phyloP scores from a whole-genome alignment of 2,797 vertebrate genomes.

The Zalophus californianus region DNA sequence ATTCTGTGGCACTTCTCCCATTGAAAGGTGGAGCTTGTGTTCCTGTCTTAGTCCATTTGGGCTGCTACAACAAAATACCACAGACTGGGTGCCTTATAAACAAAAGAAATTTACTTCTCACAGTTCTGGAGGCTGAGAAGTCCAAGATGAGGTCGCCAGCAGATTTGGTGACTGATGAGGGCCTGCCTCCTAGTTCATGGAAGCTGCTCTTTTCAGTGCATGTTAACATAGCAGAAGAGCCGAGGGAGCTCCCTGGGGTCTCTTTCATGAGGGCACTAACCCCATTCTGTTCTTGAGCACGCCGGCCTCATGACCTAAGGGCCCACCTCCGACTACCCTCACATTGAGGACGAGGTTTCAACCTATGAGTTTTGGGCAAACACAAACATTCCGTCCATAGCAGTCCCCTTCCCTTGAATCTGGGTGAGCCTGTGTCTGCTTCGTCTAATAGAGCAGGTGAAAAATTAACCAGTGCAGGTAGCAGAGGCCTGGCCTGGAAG shows the following conservation, averaged over 20 bases:
- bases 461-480: not conserved
- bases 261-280: not conserved
- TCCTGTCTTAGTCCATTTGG: not conserved
- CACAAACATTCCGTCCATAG: not conserved
- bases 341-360: not conserved
- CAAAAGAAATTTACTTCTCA: not conserved
- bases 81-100: not conserved
- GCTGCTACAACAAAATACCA: not conserved
- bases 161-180: not conserved
- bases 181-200: not conserved
- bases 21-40: not conserved
- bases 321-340: not conserved
- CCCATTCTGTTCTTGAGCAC: not conserved
- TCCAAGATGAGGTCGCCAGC: not conserved
- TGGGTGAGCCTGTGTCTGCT: not conserved
- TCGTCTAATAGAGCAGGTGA: not conserved
- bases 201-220: not conserved
- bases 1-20: not conserved
- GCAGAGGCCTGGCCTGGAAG: not conserved
- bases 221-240: not conserved
- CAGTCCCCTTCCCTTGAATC: not conserved
- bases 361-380: not conserved
- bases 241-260: not conserved
- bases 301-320: not conserved
- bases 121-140: not conserved